These are phyloP conservation scores for Parnassius smintheus DNA, from an alignment of 2,888 invertebrate genomes.

Conservation along the genomic window DNA sequence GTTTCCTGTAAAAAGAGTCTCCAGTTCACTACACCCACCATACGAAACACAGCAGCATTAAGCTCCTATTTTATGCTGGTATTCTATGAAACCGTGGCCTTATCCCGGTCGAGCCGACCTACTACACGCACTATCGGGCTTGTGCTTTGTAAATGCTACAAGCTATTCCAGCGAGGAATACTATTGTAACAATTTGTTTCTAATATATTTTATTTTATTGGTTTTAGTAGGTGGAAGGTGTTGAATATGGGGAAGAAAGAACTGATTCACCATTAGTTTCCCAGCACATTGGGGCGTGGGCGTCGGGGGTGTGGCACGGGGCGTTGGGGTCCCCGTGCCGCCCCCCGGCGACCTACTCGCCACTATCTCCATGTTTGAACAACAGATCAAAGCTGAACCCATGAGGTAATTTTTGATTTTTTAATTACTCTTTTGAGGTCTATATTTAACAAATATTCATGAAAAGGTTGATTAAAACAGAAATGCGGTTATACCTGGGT, in stretches of 20 bases:
- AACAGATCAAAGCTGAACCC: constrained; percentile 86
- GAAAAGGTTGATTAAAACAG: too few species aligned
- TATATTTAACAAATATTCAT: too few species aligned
- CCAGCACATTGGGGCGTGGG: constrained; percentile 83
- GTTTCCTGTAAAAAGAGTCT: too few species aligned
- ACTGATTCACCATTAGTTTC: constrained; percentile 80
- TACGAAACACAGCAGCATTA: too few species aligned
- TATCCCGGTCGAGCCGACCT: too few species aligned
- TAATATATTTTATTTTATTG: constrained; percentile 15
- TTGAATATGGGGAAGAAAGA: constrained; percentile 79
- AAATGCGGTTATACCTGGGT: too few species aligned
- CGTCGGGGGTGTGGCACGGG: constrained; percentile 83
- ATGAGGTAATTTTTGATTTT: constrained; percentile 75
- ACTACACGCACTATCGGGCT: too few species aligned
- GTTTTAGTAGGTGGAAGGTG: constrained; percentile 63
- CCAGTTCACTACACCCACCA: too few species aligned
- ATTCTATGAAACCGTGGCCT: too few species aligned
- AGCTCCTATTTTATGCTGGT: too few species aligned
- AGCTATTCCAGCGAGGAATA: too few species aligned
- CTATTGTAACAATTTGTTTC: neutral
- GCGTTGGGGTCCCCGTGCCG: constrained; percentile 82
- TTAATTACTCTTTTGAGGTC: neutral
- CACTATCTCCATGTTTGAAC: constrained; percentile 85
- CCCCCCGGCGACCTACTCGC: constrained; percentile 83
- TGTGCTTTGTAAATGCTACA: too few species aligned